Evolutionary conservation across 2,113 vertebrate genomes (phyloP).

Genomic region (Tragelaphus imberbis): DNA sequence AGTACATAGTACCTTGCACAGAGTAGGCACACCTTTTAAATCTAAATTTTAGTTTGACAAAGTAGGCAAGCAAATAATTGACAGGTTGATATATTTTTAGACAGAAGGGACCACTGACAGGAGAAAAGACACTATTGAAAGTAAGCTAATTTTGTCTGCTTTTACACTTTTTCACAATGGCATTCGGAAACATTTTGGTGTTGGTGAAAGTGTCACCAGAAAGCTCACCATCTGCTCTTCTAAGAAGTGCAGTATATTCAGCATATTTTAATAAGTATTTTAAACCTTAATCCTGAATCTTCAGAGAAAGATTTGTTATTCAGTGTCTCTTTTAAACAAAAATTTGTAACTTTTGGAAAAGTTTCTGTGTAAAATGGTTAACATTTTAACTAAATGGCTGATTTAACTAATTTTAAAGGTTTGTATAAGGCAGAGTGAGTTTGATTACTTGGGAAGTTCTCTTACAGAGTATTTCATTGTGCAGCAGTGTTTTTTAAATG

Average conservation of each 20-base stretch:
- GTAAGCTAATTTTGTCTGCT: background rate
- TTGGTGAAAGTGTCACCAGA: background rate
- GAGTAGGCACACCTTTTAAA: background rate
- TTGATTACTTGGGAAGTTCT: background rate
- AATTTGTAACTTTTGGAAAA: background rate
- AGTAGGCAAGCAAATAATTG: background rate
- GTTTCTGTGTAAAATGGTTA: background rate
- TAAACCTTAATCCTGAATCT: background rate
- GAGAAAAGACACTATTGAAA: background rate
- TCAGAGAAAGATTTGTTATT: background rate
- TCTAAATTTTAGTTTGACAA: constrained; percentile 28
- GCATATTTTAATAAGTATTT: background rate
- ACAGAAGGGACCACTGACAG: background rate
- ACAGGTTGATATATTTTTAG: background rate
- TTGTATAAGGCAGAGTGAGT: background rate
- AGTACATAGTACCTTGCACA: background rate
- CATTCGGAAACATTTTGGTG: background rate
- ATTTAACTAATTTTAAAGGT: background rate
- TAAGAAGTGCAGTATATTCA: background rate
- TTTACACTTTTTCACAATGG: background rate
- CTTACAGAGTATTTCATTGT: background rate
- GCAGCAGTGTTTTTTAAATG: background rate
- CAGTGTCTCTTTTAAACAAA: background rate
- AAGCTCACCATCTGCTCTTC: background rate
- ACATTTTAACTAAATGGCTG: background rate